phyloP scores from a whole-genome alignment of 2,797 vertebrate genomes.

The Ciconia nigra region DNA sequence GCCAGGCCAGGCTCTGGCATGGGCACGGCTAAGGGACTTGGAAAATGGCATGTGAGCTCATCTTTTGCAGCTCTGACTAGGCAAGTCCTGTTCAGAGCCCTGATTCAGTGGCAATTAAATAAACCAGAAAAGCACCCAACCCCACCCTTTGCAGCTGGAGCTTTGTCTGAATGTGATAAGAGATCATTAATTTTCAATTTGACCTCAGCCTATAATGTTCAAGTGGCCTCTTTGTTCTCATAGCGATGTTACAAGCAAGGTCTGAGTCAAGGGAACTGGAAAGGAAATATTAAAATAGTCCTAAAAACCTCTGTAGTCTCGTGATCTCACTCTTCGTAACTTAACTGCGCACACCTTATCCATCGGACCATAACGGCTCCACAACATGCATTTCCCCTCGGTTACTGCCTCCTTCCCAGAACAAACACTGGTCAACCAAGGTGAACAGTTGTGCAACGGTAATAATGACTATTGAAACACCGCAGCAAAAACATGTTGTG shows the following conservation, averaged over 20 bases:
- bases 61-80: slow-evolving; percentile 41
- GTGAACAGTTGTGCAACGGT: not conserved
- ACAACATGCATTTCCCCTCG: not conserved
- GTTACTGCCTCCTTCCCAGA: not conserved
- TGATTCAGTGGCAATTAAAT: slow-evolving; percentile 56
- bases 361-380: not conserved
- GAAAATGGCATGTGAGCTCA: slow-evolving; percentile 39
- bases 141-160: slow-evolving; percentile 63
- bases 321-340: slow-evolving; percentile 23
- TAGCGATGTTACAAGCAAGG: slow-evolving; percentile 48
- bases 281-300: slow-evolving; percentile 62
- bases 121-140: slow-evolving; percentile 56
- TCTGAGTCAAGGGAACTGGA: slow-evolving; percentile 44
- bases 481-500: not conserved
- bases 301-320: slow-evolving; percentile 19
- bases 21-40: not conserved
- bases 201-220: slow-evolving; percentile 62
- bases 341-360: slow-evolving; percentile 28
- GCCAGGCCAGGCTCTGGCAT: not conserved
- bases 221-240: slow-evolving; percentile 62
- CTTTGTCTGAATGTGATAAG: slow-evolving; percentile 66
- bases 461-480: not conserved
- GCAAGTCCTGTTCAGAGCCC: not conserved
- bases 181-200: slow-evolving; percentile 70
- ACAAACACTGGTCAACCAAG: not conserved